Evolutionary conservation across 1,140 invertebrate genomes (phyloP), one percentile per base, ranked within the genome.

Genomic region (Amphibalanus amphitrite): DNA sequence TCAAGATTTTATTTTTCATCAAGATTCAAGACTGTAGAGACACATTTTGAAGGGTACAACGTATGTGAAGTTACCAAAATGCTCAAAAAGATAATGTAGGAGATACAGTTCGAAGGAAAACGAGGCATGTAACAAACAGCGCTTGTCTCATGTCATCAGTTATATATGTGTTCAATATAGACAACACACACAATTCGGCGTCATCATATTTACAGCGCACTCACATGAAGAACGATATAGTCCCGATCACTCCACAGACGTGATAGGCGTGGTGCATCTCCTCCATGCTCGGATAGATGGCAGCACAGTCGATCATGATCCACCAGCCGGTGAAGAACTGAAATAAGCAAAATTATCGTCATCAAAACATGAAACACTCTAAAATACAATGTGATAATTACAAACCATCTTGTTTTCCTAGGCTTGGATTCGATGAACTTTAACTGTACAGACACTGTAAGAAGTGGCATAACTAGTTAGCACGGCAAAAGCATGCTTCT

Each of bases 321-420:
- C 97, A 99, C 95, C 96, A 98, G 47, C 95, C 96, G 73, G 87
- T 83, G 76, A 93, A 96, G 82, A 98, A 98, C 94, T 95, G 79
- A 67, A 84, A 84, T 76, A 78, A 73, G 75, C 75, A 74, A 77
- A 26, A 75, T 67, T 6, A 59, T 20, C 10, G 13, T 59, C 1
- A 23, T 59, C 10, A 59, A 20, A 59, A 59, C 23, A 8, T 59
- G 1, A 20, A 1, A 59, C 17, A 59, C 13, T 38, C 6, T 6
- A 38, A 59, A 20, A 20, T 23, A 59, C 10, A 20, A 1, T 17
- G 47, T 20, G 47, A 20, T 3, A 23, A 59, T 1, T 17, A 20
- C 47, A 59, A 8, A 59, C 23, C 23, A 59, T 23, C 10, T 20
- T 20, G 10, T 59, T 3, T 20, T 17, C 17, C 20, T 59, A 13